Evolutionary conservation across 2,888 invertebrate species (phyloP).

Genomic region (Himalopsyche tibetana): DNA sequence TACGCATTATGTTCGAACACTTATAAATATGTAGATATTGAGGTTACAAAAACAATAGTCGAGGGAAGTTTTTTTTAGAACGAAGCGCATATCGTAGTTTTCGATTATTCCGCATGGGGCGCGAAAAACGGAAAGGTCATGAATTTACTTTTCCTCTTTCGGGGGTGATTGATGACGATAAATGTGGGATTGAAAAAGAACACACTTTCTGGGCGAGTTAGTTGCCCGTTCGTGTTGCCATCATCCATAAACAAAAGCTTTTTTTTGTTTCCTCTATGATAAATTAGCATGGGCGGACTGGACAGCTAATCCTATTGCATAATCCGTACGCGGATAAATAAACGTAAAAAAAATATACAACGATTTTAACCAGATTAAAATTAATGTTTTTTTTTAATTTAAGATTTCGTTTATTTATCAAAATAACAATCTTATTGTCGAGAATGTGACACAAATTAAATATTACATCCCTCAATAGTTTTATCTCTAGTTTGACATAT

Average conservation of each 20-base stretch:
- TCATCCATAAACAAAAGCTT: conserved; percentile 22
- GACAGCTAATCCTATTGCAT: background rate
- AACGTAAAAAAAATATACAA: background rate
- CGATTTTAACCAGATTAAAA: too few species aligned
- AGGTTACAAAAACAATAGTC: background rate
- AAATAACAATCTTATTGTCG: too few species aligned
- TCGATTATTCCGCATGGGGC: conserved; percentile 18
- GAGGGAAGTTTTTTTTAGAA: background rate
- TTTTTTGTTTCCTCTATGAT: background rate
- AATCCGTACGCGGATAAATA: background rate
- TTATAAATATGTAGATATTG: background rate
- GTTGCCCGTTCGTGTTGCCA: background rate
- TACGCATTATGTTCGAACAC: background rate
- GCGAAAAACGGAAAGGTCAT: conserved; percentile 41
- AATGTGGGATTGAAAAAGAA: conserved; percentile 40
- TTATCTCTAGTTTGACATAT: too few species aligned
- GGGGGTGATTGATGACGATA: conserved; percentile 32
- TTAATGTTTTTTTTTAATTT: too few species aligned
- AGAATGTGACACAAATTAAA: too few species aligned
- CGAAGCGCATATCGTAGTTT: background rate
- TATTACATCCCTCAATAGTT: too few species aligned
- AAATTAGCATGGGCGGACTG: conserved; percentile 13
- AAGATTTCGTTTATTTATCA: too few species aligned
- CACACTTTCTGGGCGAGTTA: background rate
- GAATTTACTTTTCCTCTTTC: conserved; percentile 1